Evolutionary conservation across 2,797 vertebrate genomes (phyloP), one percentile per base, ranked within the genome.

Genomic region (Syncerus caffer): DNA sequence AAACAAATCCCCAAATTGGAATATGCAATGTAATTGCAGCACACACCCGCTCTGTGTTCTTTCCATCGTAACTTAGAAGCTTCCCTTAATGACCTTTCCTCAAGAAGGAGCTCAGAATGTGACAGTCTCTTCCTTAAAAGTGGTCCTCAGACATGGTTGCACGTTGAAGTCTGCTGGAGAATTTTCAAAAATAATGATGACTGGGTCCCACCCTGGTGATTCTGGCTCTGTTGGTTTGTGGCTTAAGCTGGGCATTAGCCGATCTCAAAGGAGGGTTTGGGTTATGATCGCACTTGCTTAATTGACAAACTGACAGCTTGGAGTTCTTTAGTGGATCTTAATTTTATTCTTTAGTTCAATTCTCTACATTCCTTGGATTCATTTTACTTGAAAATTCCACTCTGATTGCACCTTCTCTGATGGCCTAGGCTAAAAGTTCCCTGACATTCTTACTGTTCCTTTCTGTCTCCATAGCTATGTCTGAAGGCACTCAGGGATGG

Each of bases 321-420:
- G 64, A 64, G 9, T 23, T 85, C 74, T 64, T 94, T 29, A 83
- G 62, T 74, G 25, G 2, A 10, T 67, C 78, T 92, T 64, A 0
- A 8, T 64, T 95, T 92, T 51, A 92, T 93, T 95, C 3, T 31
- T 87, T 62, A 62, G 1, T 92, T 86, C 6, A 89, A 58, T 13
- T 55, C 21, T 57, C 27, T 45, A 16, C n/a, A 45, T 62, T 76
- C 1, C 38, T 94, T 91, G 74, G 19, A 67, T 79, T 64, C 47
- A 60, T 67, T 94, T 96, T 84, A 23, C 6, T 92, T 84, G 47
- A 83, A 62, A 94, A 45, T 83, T 67, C 13, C 15, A 88, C 51
- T 55, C n/a, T 80, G 13, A 62, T 74, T 87, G 7, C 12, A 64
- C 67, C 29, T 90, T 64, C 25, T 58, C 4, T 7, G 25, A n/a